These are phyloP conservation scores for Smittia sp. DNA, from an alignment of 2,888 invertebrate genomes.

Conservation along the genomic window DNA sequence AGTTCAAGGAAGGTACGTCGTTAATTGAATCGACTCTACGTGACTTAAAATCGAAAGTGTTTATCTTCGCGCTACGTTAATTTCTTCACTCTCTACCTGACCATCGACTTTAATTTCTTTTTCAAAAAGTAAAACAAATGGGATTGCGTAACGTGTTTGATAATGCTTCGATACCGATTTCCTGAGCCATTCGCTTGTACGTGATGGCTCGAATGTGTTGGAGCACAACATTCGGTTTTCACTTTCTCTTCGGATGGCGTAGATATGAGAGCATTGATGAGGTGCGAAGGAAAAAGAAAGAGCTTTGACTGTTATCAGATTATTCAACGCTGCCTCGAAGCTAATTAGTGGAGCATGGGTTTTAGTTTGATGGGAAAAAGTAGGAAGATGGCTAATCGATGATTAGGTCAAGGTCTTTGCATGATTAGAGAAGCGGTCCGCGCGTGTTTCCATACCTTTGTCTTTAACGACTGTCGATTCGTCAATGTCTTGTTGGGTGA, in stretches of 20 bases:
- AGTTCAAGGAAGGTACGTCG: background rate
- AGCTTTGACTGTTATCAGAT: background rate
- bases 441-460: slow-evolving; percentile 60
- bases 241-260: slow-evolving; percentile 1
- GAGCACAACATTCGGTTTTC: background rate
- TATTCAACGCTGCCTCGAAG: background rate
- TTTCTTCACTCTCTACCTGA: background rate
- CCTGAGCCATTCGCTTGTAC: background rate
- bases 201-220: background rate
- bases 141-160: slow-evolving; percentile 1
- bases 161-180: background rate
- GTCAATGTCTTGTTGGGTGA: slow-evolving; percentile 63
- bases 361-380: background rate
- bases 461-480: slow-evolving; percentile 59
- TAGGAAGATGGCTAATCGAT: background rate
- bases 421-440: background rate
- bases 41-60: background rate
- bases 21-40: background rate
- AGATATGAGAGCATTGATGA: background rate
- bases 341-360: background rate
- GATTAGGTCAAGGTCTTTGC: slow-evolving; percentile 2
- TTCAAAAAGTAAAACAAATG: background rate
- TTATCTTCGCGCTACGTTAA: background rate
- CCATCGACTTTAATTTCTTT: background rate
- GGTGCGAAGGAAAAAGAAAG: background rate